Base-by-base conservation (phyloP, 1,140 invertebrate species). In the Procambarus clarkii region DNA sequence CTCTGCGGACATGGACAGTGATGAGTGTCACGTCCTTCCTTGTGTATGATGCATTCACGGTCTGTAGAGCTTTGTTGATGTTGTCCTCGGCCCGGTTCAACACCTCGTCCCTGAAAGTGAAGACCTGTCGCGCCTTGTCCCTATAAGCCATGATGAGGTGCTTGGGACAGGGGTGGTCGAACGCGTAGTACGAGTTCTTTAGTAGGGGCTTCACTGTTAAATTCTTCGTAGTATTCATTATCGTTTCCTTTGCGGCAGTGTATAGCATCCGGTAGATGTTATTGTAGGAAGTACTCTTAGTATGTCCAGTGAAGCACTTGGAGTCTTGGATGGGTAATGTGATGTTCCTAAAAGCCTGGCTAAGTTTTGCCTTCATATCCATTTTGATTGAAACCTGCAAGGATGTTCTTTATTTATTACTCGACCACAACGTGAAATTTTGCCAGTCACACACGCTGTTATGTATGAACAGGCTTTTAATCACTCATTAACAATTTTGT, bases 1-100 rank as follows among this genome's bases (percentile, higher is more conserved):
- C 58, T 18, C 86, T 60, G 7, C 86, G 86, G 18, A 88, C 86
- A 48, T 88, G 86, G 13, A 88, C 86, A 71, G 86, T 88, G 13
- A 88, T 60, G 44, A 88, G 60, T 3, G 86, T 64, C 21, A 81
- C 58, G 13, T 81, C 13, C 21, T 69, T 3, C 60, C 78, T 44
- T 7, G 3, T 44, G 50, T 60, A 82, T 9, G 54, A 69, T 21
- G 18, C 24, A 34, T 88, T 80, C 48, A 64, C 21, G 9, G 9
- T 11, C 8, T 24, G 69, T 18, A 88, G 34, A 24, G 78, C 86
- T 18, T 54, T 34, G 54, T 80, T 50, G n/a, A 88, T 71, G 45
- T 71, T 88, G 2, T 71, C 58, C 34, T 15, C 50, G 34, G 86
- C 86, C 45, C 34, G 18, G 21, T 80, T 15, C 58, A 81, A 21